Evolutionary conservation across 2,113 vertebrate species (phyloP).

Genomic region (Acanthochromis polyacanthus): DNA sequence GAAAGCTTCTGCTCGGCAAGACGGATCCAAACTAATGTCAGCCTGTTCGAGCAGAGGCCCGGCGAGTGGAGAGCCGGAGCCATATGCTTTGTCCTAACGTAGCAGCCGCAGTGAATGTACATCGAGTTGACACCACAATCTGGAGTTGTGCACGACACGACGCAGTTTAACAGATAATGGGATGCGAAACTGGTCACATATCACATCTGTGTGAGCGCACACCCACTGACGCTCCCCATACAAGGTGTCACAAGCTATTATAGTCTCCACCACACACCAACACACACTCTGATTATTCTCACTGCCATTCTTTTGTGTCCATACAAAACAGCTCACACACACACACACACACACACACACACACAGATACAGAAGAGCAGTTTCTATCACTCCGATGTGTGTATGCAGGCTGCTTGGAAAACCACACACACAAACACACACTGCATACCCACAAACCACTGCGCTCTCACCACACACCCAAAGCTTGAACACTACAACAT

Average conservation of each 20-base stretch:
- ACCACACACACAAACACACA: not conserved
- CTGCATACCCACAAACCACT: slow-evolving; percentile 11
- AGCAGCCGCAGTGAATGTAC: slow-evolving; percentile 33
- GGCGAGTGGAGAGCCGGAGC: slow-evolving; percentile 25
- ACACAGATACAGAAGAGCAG: slow-evolving; percentile 8
- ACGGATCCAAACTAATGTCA: slow-evolving; percentile 50
- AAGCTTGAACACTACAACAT: slow-evolving; percentile 5
- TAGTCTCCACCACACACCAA: slow-evolving; percentile 27
- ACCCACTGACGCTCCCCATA: slow-evolving; percentile 36
- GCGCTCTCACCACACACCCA: not conserved
- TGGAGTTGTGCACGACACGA: slow-evolving; percentile 18
- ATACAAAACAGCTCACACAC: not conserved
- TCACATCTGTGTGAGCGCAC: slow-evolving; percentile 61
- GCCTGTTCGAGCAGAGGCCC: not conserved
- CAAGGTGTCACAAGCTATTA: slow-evolving; percentile 67
- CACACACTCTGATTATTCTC: slow-evolving; percentile 36
- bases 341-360: not conserved
- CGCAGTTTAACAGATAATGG: slow-evolving; percentile 56
- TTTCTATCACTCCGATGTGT: slow-evolving; percentile 10
- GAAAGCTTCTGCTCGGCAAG: slow-evolving; percentile 33
- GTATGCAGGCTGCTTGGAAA: not conserved
- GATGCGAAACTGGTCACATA: slow-evolving; percentile 61
- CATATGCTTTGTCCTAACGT: slow-evolving; percentile 43
- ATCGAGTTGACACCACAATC: slow-evolving; percentile 58
- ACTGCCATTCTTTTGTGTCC: slow-evolving; percentile 32